Percentiles rank a stretch among this genome's conserved stretches.
Conservation (phyloP, 2,888 invertebrate species). For the Nasonia oneida region DNA sequence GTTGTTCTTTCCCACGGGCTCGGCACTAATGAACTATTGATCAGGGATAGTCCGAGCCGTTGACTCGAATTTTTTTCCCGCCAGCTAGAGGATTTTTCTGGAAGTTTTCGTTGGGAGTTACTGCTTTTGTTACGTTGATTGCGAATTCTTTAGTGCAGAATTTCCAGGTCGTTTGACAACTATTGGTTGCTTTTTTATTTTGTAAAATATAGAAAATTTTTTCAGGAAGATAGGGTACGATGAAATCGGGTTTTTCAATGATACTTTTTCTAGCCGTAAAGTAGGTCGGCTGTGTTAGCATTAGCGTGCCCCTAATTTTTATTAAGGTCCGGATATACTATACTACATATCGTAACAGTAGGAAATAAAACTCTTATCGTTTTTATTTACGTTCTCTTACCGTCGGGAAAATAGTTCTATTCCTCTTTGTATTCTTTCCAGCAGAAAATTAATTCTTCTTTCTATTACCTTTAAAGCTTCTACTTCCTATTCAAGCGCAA, state of each 20-base stretch:
- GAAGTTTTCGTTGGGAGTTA: background rate
- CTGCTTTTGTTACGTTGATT: no score
- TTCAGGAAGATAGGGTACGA: no score
- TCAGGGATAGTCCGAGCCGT: background rate
- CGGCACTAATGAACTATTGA: slow-evolving; percentile 46
- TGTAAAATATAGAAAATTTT: no score
- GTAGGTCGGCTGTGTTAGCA: background rate
- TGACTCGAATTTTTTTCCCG: background rate
- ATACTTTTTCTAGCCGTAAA: background rate
- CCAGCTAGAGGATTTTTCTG: background rate
- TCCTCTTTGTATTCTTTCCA: background rate
- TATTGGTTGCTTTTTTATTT: no score
- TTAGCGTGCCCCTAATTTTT: background rate
- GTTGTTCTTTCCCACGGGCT: background rate
- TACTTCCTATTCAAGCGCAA: slow-evolving; percentile 27
- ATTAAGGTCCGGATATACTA: background rate
- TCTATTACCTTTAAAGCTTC: slow-evolving; percentile 14
- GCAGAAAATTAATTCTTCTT: slow-evolving; percentile 30
- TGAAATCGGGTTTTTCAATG: no score
- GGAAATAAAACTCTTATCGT: background rate
- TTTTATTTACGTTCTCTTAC: background rate
- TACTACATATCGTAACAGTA: background rate
- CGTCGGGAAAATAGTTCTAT: background rate
- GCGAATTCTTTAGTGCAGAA: no score
- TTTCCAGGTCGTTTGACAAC: no score